phyloP scores from a whole-genome alignment of 1,140 invertebrate species.

The Sminthurinus signatus region DNA sequence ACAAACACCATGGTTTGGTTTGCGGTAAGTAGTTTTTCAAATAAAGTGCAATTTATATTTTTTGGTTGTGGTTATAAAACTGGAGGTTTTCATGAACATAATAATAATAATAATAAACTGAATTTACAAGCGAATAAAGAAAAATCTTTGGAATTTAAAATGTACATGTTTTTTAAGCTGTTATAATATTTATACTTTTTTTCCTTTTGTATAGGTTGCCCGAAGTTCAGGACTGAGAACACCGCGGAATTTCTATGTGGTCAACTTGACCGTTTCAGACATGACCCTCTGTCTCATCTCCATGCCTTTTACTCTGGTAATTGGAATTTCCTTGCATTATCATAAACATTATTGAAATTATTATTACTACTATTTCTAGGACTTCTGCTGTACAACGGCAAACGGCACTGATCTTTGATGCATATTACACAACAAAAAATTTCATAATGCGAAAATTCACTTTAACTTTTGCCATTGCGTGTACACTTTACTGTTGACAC shows the following conservation, averaged over 20 bases:
- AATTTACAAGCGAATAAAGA: too few relatives aligned
- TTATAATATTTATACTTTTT: slow-evolving; percentile 3
- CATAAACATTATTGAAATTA: too few relatives aligned
- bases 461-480: too few relatives aligned
- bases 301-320: slow-evolving; percentile 54
- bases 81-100: not conserved
- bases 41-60: too few relatives aligned
- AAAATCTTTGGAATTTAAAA: too few relatives aligned
- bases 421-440: too few relatives aligned
- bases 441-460: too few relatives aligned
- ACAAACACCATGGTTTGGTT: slow-evolving; percentile 48
- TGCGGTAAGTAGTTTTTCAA: slow-evolving; percentile 48
- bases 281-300: slow-evolving; percentile 54
- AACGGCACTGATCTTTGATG: too few relatives aligned
- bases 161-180: not conserved
- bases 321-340: too few relatives aligned
- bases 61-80: not conserved
- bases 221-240: slow-evolving; percentile 49
- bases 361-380: too few relatives aligned
- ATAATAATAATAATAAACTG: not conserved
- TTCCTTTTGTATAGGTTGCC: not conserved
- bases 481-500: too few relatives aligned
- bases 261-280: slow-evolving; percentile 56
- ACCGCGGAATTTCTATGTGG: slow-evolving; percentile 57
- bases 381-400: too few relatives aligned